Conservation (phyloP, 2,113 vertebrate genomes). For the Baryphthengus martii region DNA sequence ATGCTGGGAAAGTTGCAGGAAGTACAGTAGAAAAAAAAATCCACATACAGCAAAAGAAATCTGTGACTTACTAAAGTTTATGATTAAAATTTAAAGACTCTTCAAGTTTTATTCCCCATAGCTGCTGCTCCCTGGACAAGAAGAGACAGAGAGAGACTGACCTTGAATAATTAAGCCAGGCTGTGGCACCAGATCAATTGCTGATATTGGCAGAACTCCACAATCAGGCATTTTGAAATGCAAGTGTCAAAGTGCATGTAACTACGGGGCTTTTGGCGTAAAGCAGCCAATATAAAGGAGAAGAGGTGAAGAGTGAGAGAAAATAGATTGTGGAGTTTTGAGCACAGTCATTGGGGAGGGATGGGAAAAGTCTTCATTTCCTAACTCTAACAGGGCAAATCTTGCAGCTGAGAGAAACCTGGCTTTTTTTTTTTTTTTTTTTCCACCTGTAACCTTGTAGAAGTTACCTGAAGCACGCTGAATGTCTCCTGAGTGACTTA, state of each 20-base stretch:
- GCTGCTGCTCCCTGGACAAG: constrained; percentile 41
- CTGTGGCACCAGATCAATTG: constrained; percentile 61
- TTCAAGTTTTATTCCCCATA: constrained; percentile 52
- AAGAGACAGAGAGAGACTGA: constrained; percentile 56
- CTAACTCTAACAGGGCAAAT: background rate
- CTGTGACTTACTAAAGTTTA: constrained; percentile 56
- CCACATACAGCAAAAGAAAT: constrained; percentile 19
- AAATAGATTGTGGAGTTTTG: constrained; percentile 40
- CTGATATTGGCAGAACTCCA: constrained; percentile 51
- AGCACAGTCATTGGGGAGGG: constrained; percentile 16
- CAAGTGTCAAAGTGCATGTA: constrained; percentile 62
- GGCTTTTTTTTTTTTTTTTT: background rate
- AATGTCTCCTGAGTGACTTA: background rate
- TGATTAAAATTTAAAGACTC: constrained; percentile 62
- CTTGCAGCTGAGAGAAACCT: background rate
- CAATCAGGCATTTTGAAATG: constrained; percentile 48
- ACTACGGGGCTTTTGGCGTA: constrained; percentile 45
- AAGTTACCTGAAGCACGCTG: background rate
- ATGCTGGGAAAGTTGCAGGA: background rate
- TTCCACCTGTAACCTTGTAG: constrained; percentile 22
- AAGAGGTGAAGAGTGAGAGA: constrained; percentile 51
- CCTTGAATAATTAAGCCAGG: constrained; percentile 61
- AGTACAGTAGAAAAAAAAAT: background rate
- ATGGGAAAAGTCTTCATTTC: constrained; percentile 29
- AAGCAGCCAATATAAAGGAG: constrained; percentile 43